Percentiles rank a stretch among this genome's conserved stretches.
Evolutionary conservation across 2,113 vertebrate genomes (phyloP).

Genomic region (Coryphaenoides rupestris): DNA sequence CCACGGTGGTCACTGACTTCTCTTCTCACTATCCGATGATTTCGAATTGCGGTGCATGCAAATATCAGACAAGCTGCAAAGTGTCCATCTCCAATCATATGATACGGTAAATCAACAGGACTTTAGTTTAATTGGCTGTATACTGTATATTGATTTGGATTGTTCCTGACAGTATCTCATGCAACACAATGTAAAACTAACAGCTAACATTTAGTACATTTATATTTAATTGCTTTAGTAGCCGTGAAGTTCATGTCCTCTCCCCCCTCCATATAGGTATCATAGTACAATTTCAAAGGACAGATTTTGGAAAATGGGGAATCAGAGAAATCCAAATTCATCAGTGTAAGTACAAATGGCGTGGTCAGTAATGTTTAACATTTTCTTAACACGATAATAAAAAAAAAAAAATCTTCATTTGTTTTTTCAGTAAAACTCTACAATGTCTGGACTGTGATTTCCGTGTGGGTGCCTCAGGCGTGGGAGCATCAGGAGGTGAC

Average conservation of each 20-base stretch:
- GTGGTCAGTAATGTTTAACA: no score
- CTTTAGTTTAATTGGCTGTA: background rate
- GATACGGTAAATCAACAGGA: slow-evolving; percentile 79
- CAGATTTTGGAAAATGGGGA: slow-evolving; percentile 76
- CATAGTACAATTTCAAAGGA: slow-evolving; percentile 85
- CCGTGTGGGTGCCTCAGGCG: slow-evolving; percentile 77
- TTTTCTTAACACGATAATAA: background rate
- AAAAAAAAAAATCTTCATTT: background rate
- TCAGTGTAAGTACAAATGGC: slow-evolving; percentile 42
- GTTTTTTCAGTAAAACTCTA: slow-evolving; percentile 74
- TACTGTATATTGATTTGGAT: background rate
- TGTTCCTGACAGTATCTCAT: no score
- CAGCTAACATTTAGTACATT: no score
- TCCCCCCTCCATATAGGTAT: slow-evolving; percentile 69
- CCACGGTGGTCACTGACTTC: slow-evolving; percentile 80
- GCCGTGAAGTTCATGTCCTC: background rate
- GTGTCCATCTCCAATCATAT: slow-evolving; percentile 90
- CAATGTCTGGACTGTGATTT: slow-evolving; percentile 93
- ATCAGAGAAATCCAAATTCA: slow-evolving; percentile 29
- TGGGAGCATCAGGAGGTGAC: slow-evolving; percentile 80
- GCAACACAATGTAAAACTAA: no score
- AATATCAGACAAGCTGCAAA: slow-evolving; percentile 91
- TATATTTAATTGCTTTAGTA: no score
- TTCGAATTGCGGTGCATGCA: slow-evolving; percentile 87
- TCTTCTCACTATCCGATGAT: slow-evolving; percentile 85